Evolutionary conservation across 1,140 invertebrate species (phyloP), one percentile per base, ranked within the genome.

Genomic region (Pogonus chalceus): DNA sequence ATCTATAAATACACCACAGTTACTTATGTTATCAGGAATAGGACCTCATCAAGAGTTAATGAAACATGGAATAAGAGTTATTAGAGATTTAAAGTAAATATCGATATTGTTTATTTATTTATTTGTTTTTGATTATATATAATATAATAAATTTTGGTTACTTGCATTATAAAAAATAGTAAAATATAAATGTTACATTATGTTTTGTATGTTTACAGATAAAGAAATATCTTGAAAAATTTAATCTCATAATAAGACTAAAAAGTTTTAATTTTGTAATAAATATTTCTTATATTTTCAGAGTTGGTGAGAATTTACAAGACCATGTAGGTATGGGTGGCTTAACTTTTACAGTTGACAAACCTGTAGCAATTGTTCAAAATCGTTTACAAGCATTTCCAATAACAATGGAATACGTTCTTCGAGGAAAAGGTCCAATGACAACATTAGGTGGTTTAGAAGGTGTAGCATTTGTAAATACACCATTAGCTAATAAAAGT

Each of bases 21-120:
- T 95, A 23, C 67, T 95, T 49, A 91, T 94, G 89, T 64, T 94
- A 0, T 92, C 89, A 0, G 92, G 92, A 0, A 77, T 94, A 39
- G 92, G 91, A 0, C 90, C 90, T 0, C 75, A 73, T 24, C 74
- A 84, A 2, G 88, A 94, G 57, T 72, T 95, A 7, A 67, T 73
- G 39, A 69, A 83, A 31, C 67, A 87, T 16, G 81, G 83, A 2
- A 87, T 92, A 31, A 77, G 77, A 7, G 79, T 88, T 0, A 56
- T 90, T 0, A 81, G 80, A 62, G 80, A 92, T 68, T 80, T n/a
- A n/a, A n/a, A n/a, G n/a, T n/a, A n/a, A n/a, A n/a, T n/a, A n/a
- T n/a, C n/a, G n/a, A n/a, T n/a, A n/a, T n/a, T n/a, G n/a, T n/a
- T n/a, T n/a, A n/a, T n/a, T n/a, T n/a, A n/a, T n/a, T n/a, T n/a